phyloP scores from a whole-genome alignment of 2,888 invertebrate genomes.

The Coleophora flavipennella region DNA sequence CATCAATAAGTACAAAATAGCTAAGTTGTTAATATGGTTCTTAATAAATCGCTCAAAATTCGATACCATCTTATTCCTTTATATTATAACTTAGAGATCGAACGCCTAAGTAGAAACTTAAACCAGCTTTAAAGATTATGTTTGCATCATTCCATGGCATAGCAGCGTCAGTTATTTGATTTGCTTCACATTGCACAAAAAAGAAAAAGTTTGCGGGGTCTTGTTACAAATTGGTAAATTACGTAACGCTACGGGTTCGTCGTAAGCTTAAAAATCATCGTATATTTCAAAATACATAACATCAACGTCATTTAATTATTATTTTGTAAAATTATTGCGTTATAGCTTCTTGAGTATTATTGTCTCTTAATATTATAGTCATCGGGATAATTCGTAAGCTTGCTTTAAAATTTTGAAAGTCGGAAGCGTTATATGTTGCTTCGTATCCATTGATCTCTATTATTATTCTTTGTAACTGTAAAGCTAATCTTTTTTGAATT shows the following conservation, averaged over 20 bases:
- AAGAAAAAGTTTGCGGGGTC: conserved; percentile 23
- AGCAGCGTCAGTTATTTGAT: conserved; percentile 26
- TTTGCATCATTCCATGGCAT: conserved; percentile 15
- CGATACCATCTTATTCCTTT: no score
- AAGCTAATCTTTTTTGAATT: background rate
- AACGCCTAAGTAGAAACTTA: background rate
- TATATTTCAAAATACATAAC: conserved; percentile 6
- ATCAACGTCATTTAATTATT: conserved; percentile 13
- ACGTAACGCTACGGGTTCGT: conserved; percentile 31
- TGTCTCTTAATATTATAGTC: background rate
- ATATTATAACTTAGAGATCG: background rate
- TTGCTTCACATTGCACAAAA: conserved; percentile 53
- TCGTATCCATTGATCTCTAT: background rate
- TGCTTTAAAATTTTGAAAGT: background rate
- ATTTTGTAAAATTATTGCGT: background rate
- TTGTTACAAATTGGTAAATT: conserved; percentile 12
- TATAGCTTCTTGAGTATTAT: conserved; percentile 40
- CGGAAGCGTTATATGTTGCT: background rate
- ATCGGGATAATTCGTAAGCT: background rate
- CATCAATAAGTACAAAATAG: no score
- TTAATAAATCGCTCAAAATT: no score
- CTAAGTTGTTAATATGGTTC: no score
- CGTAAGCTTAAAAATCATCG: conserved; percentile 27
- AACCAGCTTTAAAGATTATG: conserved; percentile 4
- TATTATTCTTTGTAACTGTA: no score